A percentile compares a stretch with the other conserved stretches of the same genome.
These are phyloP conservation scores for Phylloscopus collybita DNA, from an alignment of 2,797 vertebrate species.

Conservation along the genomic window DNA sequence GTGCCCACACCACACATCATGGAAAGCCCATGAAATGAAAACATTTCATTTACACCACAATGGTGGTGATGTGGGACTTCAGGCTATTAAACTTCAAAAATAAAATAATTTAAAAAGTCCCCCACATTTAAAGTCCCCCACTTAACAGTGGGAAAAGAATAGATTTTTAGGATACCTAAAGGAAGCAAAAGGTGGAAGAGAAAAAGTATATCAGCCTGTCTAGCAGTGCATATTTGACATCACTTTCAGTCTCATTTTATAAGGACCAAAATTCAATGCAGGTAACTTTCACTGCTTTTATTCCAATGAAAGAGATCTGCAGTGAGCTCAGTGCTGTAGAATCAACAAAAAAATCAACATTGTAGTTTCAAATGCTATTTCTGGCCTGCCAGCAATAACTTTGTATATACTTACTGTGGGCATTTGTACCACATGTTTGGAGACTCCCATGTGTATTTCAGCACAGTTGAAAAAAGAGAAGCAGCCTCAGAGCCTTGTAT, in stretches of 20 bases:
- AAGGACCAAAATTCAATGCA: background rate
- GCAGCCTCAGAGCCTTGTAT: background rate
- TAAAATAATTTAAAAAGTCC: fast-evolving
- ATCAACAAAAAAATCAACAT: background rate
- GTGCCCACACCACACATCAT: background rate
- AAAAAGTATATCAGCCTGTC: background rate
- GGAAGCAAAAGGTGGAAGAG: background rate
- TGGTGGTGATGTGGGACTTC: background rate
- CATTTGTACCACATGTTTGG: background rate
- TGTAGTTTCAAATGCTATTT: background rate
- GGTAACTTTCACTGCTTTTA: background rate
- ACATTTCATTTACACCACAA: background rate
- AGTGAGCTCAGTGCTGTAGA: background rate
- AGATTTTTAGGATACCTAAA: background rate
- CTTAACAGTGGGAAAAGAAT: background rate
- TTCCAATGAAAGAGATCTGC: background rate
- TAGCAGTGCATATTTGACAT: background rate
- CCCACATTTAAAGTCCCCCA: background rate
- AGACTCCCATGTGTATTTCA: background rate
- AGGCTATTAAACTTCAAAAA: background rate
- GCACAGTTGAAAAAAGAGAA: background rate
- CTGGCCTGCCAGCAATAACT: background rate
- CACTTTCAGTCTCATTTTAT: background rate
- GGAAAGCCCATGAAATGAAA: background rate
- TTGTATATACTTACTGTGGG: background rate